Evolutionary conservation across 2,113 vertebrate genomes (phyloP), one percentile per base, ranked within the genome.

Genomic region (Porphyrio hochstetteri): DNA sequence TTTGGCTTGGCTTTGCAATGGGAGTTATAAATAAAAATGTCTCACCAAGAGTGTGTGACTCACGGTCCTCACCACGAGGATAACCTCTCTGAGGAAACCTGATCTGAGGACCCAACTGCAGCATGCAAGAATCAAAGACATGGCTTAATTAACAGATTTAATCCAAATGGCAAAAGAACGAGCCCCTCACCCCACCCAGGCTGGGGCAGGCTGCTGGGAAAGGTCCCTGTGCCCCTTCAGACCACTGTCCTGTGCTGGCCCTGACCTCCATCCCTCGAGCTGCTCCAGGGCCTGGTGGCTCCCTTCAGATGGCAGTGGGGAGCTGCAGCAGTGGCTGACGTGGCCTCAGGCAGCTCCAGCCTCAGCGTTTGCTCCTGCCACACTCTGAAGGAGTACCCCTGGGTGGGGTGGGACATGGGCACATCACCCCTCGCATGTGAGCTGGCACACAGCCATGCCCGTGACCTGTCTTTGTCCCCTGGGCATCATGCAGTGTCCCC

Each of bases 21-120:
- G 59, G 80, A 97, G 93, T 91, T 97, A 96, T 92, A 97, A 97
- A 97, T 96, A 97, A 95, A 95, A 93, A 82, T 75, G 60, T 89
- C 86, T 95, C 81, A 95, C 86, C 69, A 84, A 60, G 74, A 82
- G 89, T 84, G 92, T 2, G 69, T 97, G 96, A 97, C 76, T 97
- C 95, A 97, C 2, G 24, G 86, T 84, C 60, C 89, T 84, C 82
- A 82, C 96, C 59, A 7, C 95, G 92, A 89, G 87, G 95, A 92
- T 82, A 95, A 91, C 93, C 94, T 86, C 95, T 91, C 88, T 55
- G 91, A 61, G 81, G 91, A 95, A 95, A 95, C 65, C 69, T 70
- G 91, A 95, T 75, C 91, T 4, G 1, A 79, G 91, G 53, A 76
- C 18, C 0, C 3, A 84, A 71, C 82, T 79, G 86, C 56, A 3